These are phyloP conservation scores for Buathra laborator DNA, from an alignment of 2,888 invertebrate species.

Conservation along the genomic window DNA sequence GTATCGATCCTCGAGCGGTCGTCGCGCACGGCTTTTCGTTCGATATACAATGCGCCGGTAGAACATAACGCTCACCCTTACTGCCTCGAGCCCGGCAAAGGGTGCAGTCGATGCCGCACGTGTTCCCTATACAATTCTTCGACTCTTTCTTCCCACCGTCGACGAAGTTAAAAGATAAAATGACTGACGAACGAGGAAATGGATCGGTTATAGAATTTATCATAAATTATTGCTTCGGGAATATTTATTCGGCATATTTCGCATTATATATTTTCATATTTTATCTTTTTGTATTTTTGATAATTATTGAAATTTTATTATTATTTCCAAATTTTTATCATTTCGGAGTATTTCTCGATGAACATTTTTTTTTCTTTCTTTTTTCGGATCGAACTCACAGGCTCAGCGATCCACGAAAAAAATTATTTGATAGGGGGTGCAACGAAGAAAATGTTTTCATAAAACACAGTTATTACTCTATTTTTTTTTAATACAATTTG, in stretches of 20 bases:
- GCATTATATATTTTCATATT: too few relatives aligned
- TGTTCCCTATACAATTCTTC: conserved; percentile 44
- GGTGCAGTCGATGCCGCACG: conserved; percentile 3
- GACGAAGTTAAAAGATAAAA: conserved; percentile 6
- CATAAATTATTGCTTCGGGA: neutral
- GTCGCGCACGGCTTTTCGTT: conserved; percentile 52
- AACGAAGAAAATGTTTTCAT: too few relatives aligned
- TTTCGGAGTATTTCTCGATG: too few relatives aligned
- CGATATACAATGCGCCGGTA: conserved; percentile 40
- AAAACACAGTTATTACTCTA: too few relatives aligned
- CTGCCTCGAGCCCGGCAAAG: conserved; percentile 1
- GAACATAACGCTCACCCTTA: conserved; percentile 9
- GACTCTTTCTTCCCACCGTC: conserved; percentile 21
- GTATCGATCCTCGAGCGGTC: conserved; percentile 73
- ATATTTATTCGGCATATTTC: neutral
- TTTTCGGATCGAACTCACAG: too few relatives aligned
- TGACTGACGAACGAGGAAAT: neutral
- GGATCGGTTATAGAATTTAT: neutral
- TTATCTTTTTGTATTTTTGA: too few relatives aligned
- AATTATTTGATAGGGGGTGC: too few relatives aligned
- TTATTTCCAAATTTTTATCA: too few relatives aligned
- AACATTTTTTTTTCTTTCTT: too few relatives aligned
- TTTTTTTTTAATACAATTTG: too few relatives aligned
- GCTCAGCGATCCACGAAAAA: too few relatives aligned
- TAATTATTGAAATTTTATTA: too few relatives aligned